Evolutionary conservation across 2,888 invertebrate genomes (phyloP).

Genomic region (Erebia palarica): DNA sequence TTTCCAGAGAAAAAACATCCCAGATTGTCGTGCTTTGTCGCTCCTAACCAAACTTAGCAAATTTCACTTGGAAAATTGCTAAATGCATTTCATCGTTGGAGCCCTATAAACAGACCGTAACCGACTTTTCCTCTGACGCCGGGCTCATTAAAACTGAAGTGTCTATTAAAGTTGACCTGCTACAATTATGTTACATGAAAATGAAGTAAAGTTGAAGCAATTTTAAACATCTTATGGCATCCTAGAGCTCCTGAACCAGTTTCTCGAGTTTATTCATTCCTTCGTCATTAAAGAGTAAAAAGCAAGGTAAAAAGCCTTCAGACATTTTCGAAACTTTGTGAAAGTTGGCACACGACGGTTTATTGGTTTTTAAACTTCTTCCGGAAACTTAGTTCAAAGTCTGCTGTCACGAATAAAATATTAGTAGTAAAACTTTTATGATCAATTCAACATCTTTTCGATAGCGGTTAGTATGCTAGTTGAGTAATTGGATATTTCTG

Average conservation of each 20-base stretch:
- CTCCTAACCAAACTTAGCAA: background rate
- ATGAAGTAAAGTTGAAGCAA: slow-evolving; percentile 31
- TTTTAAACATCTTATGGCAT: slow-evolving; percentile 29
- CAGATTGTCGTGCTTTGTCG: too few species aligned
- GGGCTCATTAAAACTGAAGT: slow-evolving; percentile 37
- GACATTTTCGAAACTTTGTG: background rate
- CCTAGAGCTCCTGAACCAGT: slow-evolving; percentile 9
- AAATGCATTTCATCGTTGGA: slow-evolving; percentile 21
- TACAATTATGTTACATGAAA: slow-evolving; percentile 32
- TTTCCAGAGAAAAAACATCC: too few species aligned
- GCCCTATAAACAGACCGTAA: slow-evolving; percentile 20
- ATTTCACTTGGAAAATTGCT: background rate
- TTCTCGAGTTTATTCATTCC: slow-evolving; percentile 16
- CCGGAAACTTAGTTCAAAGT: background rate
- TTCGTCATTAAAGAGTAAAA: background rate
- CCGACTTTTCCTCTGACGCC: slow-evolving; percentile 34
- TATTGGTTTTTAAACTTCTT: background rate
- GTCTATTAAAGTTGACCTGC: slow-evolving; percentile 27
- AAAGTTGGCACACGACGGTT: background rate
- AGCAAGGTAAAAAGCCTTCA: background rate
- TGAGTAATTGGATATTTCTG: background rate
- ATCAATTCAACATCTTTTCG: background rate
- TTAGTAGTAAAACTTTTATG: background rate
- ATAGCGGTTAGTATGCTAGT: background rate
- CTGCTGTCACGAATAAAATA: slow-evolving; percentile 8